These are phyloP conservation scores for Latrodectus hesperus DNA, from an alignment of 2,888 invertebrate genomes.

Conservation along the genomic window DNA sequence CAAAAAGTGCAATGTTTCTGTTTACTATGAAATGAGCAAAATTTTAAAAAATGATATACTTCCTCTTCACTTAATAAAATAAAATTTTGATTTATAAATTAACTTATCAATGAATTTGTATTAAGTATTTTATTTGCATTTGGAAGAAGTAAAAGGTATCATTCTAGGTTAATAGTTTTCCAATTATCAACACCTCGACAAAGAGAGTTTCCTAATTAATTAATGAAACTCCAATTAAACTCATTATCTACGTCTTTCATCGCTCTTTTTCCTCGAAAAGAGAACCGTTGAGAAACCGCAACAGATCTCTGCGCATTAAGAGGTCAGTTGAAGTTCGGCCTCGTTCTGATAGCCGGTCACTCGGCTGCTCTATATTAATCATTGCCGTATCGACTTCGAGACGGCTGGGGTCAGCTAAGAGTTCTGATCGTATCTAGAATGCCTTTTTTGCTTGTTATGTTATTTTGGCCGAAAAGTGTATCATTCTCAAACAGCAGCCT, in stretches of 20 bases:
- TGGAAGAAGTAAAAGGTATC: background rate
- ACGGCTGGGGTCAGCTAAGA: constrained; percentile 48
- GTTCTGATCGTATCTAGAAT: constrained; percentile 48
- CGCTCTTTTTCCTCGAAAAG: constrained; percentile 31
- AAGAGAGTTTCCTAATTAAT: constrained; percentile 55
- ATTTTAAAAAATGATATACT: too few species aligned
- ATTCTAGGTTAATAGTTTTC: constrained; percentile 53
- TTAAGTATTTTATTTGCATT: too few species aligned
- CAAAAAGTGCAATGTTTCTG: too few species aligned
- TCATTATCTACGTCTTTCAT: constrained; percentile 48
- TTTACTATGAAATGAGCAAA: too few species aligned
- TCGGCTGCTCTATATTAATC: constrained; percentile 61
- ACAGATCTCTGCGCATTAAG: constrained; percentile 25
- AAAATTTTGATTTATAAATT: background rate
- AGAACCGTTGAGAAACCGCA: constrained; percentile 27
- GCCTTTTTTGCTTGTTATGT: constrained; percentile 7
- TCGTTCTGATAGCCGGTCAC: constrained; percentile 52
- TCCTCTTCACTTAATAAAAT: too few species aligned
- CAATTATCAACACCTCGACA: constrained; percentile 53
- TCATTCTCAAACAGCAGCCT: background rate
- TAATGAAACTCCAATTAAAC: constrained; percentile 59
- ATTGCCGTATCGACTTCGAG: constrained; percentile 34
- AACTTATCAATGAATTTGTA: too few species aligned
- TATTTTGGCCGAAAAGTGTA: constrained; percentile 16
- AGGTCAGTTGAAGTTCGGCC: constrained; percentile 60